phyloP scores from a whole-genome alignment of 2,113 vertebrate genomes.

The Seriola dumerili region DNA sequence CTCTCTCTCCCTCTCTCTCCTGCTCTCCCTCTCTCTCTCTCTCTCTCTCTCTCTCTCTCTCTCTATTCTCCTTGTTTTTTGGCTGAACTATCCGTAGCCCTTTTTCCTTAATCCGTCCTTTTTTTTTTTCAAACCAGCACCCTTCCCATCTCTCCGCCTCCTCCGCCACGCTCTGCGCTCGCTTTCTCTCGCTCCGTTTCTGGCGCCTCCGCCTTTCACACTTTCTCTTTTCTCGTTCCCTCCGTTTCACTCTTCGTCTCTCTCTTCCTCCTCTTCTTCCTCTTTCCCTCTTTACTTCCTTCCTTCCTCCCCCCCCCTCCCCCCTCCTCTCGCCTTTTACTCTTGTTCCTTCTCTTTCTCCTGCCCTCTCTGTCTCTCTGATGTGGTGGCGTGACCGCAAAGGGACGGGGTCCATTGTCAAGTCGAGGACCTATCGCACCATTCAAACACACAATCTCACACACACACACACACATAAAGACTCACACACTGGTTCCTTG shows the following conservation, averaged over 20 bases:
- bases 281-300: slow-evolving; percentile 9
- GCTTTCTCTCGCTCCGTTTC: slow-evolving; percentile 69
- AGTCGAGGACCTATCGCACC: slow-evolving; percentile 69
- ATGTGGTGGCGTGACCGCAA: slow-evolving; percentile 78
- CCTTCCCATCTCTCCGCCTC: slow-evolving; percentile 73
- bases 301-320: not conserved
- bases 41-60: slow-evolving; percentile 7
- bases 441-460: slow-evolving; percentile 59
- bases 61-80: slow-evolving; percentile 73
- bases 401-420: slow-evolving; percentile 80
- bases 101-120: slow-evolving; percentile 73
- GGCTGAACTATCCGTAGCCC: slow-evolving; percentile 76
- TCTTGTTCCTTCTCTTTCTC: slow-evolving; percentile 39
- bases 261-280: not conserved
- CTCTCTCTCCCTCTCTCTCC: slow-evolving; percentile 61
- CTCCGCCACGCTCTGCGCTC: slow-evolving; percentile 74
- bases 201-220: slow-evolving; percentile 43
- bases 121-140: slow-evolving; percentile 36
- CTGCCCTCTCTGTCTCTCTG: slow-evolving; percentile 55
- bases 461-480: slow-evolving; percentile 37
- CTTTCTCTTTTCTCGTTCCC: not conserved
- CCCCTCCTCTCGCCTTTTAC: not conserved
- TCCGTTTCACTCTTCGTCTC: not conserved
- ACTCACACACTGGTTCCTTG: slow-evolving; percentile 68
- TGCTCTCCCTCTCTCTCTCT: slow-evolving; percentile 27